Conservation (phyloP, 2,797 vertebrate species). For the Delichon dasypus region DNA sequence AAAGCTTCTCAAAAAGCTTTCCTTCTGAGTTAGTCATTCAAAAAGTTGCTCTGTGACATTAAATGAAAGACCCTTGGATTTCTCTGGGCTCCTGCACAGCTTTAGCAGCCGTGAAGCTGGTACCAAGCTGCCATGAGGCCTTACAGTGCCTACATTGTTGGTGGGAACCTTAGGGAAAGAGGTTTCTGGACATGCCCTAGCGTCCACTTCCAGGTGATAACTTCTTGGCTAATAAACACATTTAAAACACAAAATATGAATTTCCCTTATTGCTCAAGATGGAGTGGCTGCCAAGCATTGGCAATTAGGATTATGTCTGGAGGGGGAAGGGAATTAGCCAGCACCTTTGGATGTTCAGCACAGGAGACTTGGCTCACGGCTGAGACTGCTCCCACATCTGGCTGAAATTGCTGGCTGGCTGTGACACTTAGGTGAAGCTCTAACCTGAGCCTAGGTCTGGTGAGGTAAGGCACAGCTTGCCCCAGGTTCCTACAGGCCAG, state of each 20-base stretch:
- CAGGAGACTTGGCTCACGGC: neutral
- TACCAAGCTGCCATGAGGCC: neutral
- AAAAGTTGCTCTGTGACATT: slow-evolving; percentile 15
- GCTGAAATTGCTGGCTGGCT: neutral
- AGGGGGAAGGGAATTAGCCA: slow-evolving; percentile 17
- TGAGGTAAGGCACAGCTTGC: neutral
- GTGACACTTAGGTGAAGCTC: neutral
- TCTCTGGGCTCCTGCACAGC: neutral
- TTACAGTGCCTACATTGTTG: slow-evolving; percentile 60
- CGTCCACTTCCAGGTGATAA: slow-evolving; percentile 65
- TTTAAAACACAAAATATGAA: slow-evolving; percentile 65
- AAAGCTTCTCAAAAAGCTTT: slow-evolving; percentile 30
- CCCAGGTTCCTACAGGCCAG: fast-evolving
- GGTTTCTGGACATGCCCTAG: slow-evolving; percentile 52
- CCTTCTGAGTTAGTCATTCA: slow-evolving; percentile 13
- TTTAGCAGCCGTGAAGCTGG: slow-evolving; percentile 1
- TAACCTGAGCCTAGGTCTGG: neutral
- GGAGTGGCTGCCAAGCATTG: slow-evolving; percentile 28
- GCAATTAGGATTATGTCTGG: slow-evolving; percentile 45
- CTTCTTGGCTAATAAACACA: slow-evolving; percentile 70
- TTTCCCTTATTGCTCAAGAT: slow-evolving; percentile 50
- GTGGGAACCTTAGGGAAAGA: slow-evolving; percentile 36
- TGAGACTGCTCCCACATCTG: neutral
- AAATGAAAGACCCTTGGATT: slow-evolving; percentile 19
- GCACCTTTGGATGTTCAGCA: neutral